A percentile compares a stretch with the other conserved stretches of the same genome.
phyloP scores from a whole-genome alignment of 2,113 vertebrate genomes.

The Eurypyga helias region DNA sequence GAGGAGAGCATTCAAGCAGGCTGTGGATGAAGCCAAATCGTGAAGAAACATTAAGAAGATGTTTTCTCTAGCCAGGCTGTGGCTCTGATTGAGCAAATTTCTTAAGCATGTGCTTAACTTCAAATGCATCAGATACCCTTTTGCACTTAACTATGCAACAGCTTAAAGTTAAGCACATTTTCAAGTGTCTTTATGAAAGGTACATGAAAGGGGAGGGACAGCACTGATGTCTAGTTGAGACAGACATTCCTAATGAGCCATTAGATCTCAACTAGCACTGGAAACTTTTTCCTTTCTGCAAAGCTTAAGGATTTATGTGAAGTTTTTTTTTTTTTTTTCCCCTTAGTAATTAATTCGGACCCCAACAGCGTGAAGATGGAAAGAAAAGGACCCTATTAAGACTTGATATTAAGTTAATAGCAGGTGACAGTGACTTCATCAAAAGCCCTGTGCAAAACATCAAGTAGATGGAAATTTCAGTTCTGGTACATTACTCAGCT shows the following conservation, averaged over 20 bases:
- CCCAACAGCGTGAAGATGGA: constrained; percentile 80
- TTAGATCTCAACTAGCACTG: constrained; percentile 55
- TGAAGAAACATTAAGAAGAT: background rate
- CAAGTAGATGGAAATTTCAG: constrained; percentile 84
- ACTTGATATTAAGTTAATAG: constrained; percentile 86
- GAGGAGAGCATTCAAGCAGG: constrained; percentile 5
- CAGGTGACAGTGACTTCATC: constrained; percentile 85
- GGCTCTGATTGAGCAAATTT: constrained; percentile 5
- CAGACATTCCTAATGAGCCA: constrained; percentile 29
- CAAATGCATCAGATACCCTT: background rate
- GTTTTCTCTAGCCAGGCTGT: background rate
- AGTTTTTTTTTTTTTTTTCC: constrained; percentile 65
- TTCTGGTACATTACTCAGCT: constrained; percentile 86
- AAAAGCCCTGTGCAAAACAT: constrained; percentile 80
- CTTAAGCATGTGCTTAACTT: constrained; percentile 50
- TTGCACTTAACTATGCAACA: background rate
- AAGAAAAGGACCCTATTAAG: constrained; percentile 84
- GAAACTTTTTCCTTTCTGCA: constrained; percentile 60
- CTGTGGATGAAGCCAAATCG: background rate
- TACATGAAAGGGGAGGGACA: constrained; percentile 1
- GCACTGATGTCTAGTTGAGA: background rate
- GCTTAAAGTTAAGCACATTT: constrained; percentile 47
- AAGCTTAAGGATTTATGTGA: constrained; percentile 77
- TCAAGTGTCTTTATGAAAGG: background rate
- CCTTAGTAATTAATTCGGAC: constrained; percentile 81